These are phyloP conservation scores for Smutsia gigantea DNA, from an alignment of 2,797 vertebrate genomes.

Conservation along the genomic window DNA sequence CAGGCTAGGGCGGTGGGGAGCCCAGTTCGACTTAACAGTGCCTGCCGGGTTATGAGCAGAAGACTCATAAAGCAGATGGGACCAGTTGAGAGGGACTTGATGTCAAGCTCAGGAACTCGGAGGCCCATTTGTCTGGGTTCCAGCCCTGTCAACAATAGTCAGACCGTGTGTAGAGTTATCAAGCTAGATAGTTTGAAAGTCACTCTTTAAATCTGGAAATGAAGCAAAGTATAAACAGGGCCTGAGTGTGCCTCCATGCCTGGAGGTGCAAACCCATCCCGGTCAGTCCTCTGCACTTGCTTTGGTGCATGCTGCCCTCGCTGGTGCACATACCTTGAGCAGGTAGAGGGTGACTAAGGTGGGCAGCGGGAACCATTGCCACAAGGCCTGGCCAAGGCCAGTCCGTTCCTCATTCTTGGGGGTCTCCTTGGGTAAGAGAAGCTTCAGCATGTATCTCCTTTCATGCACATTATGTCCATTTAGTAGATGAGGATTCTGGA, in stretches of 20 bases:
- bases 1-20: background rate
- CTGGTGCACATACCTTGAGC: slow-evolving; percentile 65
- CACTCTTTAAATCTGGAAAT: slow-evolving; percentile 68
- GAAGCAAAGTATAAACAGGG: slow-evolving; percentile 67
- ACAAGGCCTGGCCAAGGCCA: too few species aligned
- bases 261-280: slow-evolving; percentile 66
- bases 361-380: too few species aligned
- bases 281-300: slow-evolving; percentile 79
- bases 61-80: background rate
- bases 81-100: background rate
- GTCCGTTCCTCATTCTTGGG: too few species aligned
- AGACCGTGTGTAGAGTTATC: background rate
- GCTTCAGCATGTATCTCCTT: background rate
- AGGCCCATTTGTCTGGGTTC: background rate
- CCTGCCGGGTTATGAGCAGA: background rate
- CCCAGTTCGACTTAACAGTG: background rate
- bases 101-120: background rate
- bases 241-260: slow-evolving; percentile 39
- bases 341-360: too few species aligned
- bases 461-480: background rate
- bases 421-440: background rate
- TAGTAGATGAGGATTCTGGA: background rate
- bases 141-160: background rate
- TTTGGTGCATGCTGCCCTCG: slow-evolving; percentile 61
- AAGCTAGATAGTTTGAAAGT: background rate